phyloP scores from a whole-genome alignment of 2,888 invertebrate genomes.

The Branchellion lobata region DNA sequence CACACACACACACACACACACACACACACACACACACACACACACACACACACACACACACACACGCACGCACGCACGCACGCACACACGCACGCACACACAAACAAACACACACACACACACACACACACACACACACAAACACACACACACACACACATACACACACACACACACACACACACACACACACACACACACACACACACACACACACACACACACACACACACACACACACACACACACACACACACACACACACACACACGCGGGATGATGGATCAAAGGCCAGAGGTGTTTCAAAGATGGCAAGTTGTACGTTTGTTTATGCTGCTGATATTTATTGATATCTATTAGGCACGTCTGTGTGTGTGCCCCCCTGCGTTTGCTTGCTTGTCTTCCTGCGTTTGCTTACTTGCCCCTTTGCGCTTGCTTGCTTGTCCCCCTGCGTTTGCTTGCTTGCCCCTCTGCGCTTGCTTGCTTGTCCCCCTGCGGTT shows the following conservation, averaged over 20 bases:
- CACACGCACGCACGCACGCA: slow-evolving; percentile 32
- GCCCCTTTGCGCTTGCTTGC: too few relatives aligned
- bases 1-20: slow-evolving; percentile 38
- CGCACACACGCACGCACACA: slow-evolving; percentile 34
- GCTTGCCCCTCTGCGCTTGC: too few relatives aligned
- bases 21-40: slow-evolving; percentile 38
- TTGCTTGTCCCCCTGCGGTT: too few relatives aligned
- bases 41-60: slow-evolving; percentile 38
- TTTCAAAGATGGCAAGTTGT: background rate
- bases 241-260: slow-evolving; percentile 36
- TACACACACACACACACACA: slow-evolving; percentile 35
- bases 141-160: slow-evolving; percentile 36
- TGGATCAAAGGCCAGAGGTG: too few relatives aligned
- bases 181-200: slow-evolving; percentile 36
- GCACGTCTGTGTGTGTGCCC: too few relatives aligned
- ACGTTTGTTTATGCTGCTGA: slow-evolving; percentile 8
- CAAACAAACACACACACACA: slow-evolving; percentile 33
- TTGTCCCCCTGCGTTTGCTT: too few relatives aligned
- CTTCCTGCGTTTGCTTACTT: too few relatives aligned
- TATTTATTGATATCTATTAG: too few relatives aligned
- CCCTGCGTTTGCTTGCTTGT: too few relatives aligned
- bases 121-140: slow-evolving; percentile 38
- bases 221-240: slow-evolving; percentile 34
- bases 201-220: slow-evolving; percentile 36
- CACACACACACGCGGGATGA: background rate